Conservation (phyloP, 2,797 vertebrate genomes). For the Erethizon dorsatum region DNA sequence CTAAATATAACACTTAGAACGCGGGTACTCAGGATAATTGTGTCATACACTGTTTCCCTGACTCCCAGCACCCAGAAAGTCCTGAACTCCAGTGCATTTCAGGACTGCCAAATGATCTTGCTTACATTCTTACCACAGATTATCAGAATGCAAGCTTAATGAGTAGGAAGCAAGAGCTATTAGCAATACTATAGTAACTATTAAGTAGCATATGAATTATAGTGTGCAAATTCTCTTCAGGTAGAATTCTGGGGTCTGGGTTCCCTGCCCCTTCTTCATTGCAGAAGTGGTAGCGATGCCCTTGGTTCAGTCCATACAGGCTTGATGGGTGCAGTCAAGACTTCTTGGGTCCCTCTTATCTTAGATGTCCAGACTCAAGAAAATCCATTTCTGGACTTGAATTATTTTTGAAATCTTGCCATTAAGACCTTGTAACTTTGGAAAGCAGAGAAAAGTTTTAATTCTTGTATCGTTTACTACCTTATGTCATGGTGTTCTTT, state of each 20-base stretch:
- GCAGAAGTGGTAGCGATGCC: neutral
- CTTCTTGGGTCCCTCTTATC: neutral
- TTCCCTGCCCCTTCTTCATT: neutral
- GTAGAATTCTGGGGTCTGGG: neutral
- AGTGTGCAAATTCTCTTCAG: neutral
- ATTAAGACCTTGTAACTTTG: slow-evolving; percentile 33
- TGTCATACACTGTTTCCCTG: neutral
- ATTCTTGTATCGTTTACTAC: slow-evolving; percentile 50
- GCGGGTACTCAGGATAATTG: neutral
- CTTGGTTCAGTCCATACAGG: neutral
- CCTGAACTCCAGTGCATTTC: neutral
- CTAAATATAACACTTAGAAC: neutral
- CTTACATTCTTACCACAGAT: neutral
- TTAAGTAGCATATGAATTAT: neutral
- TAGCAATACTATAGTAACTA: neutral
- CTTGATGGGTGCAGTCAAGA: neutral
- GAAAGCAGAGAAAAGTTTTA: neutral
- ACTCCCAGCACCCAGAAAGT: neutral
- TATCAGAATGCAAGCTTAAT: neutral
- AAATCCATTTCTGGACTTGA: neutral
- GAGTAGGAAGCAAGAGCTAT: neutral
- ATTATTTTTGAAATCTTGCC: slow-evolving; percentile 68
- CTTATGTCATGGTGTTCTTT: slow-evolving; percentile 26
- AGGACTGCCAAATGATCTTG: neutral
- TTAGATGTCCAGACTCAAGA: neutral